Evolutionary conservation across 2,113 vertebrate genomes (phyloP).

Genomic region (Pontoporia blainvillei): DNA sequence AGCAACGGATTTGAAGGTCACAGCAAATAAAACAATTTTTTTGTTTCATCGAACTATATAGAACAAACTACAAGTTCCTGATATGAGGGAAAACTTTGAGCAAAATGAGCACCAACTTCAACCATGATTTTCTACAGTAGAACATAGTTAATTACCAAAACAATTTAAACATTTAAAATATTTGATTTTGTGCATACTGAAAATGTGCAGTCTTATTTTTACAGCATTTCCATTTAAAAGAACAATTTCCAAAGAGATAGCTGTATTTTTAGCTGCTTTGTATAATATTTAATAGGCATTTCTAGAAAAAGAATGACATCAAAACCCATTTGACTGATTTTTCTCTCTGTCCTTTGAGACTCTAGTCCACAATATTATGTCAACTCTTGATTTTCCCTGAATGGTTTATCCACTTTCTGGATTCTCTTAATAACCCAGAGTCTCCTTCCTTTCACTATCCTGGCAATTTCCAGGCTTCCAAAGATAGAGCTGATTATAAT

Average conservation of each 20-base stretch:
- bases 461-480: background rate
- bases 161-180: conserved; percentile 53
- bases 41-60: background rate
- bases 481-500: background rate
- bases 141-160: background rate
- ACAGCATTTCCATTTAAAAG: conserved; percentile 42
- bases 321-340: background rate
- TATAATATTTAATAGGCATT: conserved; percentile 7
- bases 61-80: background rate
- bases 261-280: conserved; percentile 28
- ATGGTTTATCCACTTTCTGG: background rate
- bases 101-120: conserved; percentile 24
- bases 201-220: conserved; percentile 25
- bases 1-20: conserved; percentile 23
- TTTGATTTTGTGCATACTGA: conserved; percentile 13
- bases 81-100: background rate
- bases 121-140: conserved; percentile 26
- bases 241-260: conserved; percentile 38
- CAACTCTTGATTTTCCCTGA: background rate
- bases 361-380: background rate
- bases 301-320: background rate
- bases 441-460: background rate
- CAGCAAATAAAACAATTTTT: background rate
- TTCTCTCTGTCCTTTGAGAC: background rate
- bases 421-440: background rate